A percentile compares a stretch with the other conserved stretches of the same genome.
phyloP scores from a whole-genome alignment of 2,797 vertebrate genomes.

The Phataginus tetradactyla region DNA sequence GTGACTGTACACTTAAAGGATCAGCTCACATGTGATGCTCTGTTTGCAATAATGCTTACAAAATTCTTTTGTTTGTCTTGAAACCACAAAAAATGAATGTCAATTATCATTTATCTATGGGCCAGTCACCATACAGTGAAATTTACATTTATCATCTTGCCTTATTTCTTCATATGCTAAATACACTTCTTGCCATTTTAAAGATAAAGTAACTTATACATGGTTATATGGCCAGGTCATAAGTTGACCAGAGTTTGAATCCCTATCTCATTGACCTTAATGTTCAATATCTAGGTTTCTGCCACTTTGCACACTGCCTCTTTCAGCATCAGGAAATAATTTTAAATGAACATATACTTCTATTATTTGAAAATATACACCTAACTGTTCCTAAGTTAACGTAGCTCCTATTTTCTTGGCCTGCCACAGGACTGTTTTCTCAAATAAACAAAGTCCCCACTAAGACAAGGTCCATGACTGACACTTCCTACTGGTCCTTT shows the following conservation, averaged over 20 bases:
- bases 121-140: not conserved
- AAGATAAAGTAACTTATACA: not conserved
- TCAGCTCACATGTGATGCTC: slow-evolving; percentile 82
- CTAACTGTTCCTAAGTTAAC: not conserved
- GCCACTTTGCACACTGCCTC: not conserved
- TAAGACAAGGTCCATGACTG: not conserved
- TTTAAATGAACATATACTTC: not conserved
- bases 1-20: slow-evolving; percentile 82
- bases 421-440: not conserved
- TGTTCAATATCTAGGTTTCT: not conserved
- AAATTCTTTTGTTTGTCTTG: slow-evolving; percentile 33
- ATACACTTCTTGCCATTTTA: not conserved
- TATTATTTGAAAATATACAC: not conserved
- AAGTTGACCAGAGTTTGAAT: not conserved
- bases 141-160: not conserved
- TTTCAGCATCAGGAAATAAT: not conserved
- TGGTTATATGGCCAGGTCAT: not conserved
- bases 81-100: not conserved
- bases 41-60: slow-evolving; percentile 87
- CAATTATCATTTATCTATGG: not conserved
- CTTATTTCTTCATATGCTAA: not conserved
- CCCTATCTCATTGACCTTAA: not conserved
- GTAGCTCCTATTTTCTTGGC: not conserved
- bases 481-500: not conserved
- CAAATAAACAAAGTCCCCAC: not conserved